Base-by-base conservation (phyloP, 1,140 invertebrate species). In the Camponotus pennsylvanicus region DNA sequence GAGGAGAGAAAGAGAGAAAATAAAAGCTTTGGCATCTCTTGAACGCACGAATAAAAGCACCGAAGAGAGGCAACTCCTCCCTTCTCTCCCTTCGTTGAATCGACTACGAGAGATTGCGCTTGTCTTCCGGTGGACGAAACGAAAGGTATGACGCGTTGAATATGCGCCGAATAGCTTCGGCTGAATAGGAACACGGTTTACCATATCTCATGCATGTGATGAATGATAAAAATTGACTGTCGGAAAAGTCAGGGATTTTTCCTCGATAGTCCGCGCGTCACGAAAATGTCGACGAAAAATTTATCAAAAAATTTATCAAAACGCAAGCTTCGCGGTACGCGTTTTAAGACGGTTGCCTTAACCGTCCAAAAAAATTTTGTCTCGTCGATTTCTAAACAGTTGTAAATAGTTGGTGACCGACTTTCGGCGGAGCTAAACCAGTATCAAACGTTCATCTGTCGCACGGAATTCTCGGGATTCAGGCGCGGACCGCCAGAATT, bases 401-500 rank as follows among this genome's bases (percentile, higher is more conserved):
- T 45, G 42, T 45, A 45, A 45, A 9, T 11, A 45, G 37, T 7
- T 45, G 8, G 9, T 7, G 42, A 45, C 11, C 42, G 8, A 37
- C 3, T 8, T 69, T 55, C 27, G 13, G 27, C 13, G 32, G 34
- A 49, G n/a, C 45, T 2, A 73, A 67, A 27, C 7, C 8, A 3
- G 11, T 13, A 61, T 67, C 40, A 67, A 83, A 18, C 49, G 55
- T 21, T 59, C 55, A 45, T 45, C 40, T 8, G 34, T 59, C 66
- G 61, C 42, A 34, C 18, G 73, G 61, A 55, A 85, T 77, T 61
- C 55, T 42, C 32, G 27, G 32, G 49, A 49, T 79, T 55, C 27
- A 40, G 32, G 37, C 86, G 59, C 84, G 34, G 40, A 59, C 78
- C 64, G 3, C 57, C 70, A 87, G 76, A 89, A 92, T 92, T 92